phyloP scores from a whole-genome alignment of 2,797 vertebrate species.

The Phalloptychus januarius region DNA sequence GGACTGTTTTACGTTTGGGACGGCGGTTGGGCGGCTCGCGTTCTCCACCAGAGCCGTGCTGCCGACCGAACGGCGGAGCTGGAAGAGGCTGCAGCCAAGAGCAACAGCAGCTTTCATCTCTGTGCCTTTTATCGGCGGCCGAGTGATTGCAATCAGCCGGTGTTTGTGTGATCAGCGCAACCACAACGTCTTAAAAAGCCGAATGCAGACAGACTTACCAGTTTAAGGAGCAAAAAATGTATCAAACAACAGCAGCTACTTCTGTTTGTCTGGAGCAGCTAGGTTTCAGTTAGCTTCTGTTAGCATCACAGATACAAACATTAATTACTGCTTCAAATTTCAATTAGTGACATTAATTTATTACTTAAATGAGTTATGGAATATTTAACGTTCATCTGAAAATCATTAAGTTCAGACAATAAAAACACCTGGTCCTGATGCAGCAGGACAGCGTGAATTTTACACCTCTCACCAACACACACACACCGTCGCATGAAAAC shows the following conservation, averaged over 20 bases:
- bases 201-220: too few species aligned
- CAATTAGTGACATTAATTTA: not conserved
- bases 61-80: conserved; percentile 49
- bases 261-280: not conserved
- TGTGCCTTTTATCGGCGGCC: conserved; percentile 64
- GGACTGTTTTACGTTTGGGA: conserved; percentile 73
- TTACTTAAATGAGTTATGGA: not conserved
- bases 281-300: not conserved
- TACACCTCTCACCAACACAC: not conserved
- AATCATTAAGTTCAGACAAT: not conserved
- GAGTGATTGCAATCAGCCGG: conserved; percentile 53
- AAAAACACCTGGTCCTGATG: not conserved
- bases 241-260: too few species aligned
- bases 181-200: not conserved
- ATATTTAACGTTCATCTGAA: not conserved
- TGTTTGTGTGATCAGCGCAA: not conserved
- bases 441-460: not conserved
- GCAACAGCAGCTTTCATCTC: conserved; percentile 61
- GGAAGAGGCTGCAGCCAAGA: conserved; percentile 65
- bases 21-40: conserved; percentile 59
- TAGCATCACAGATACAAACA: not conserved
- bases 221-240: too few species aligned
- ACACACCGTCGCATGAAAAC: not conserved
- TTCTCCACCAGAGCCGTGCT: conserved; percentile 61
- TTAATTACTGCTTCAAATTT: not conserved